Evolutionary conservation across 2,888 invertebrate genomes (phyloP).

Genomic region (Acronicta leporina): DNA sequence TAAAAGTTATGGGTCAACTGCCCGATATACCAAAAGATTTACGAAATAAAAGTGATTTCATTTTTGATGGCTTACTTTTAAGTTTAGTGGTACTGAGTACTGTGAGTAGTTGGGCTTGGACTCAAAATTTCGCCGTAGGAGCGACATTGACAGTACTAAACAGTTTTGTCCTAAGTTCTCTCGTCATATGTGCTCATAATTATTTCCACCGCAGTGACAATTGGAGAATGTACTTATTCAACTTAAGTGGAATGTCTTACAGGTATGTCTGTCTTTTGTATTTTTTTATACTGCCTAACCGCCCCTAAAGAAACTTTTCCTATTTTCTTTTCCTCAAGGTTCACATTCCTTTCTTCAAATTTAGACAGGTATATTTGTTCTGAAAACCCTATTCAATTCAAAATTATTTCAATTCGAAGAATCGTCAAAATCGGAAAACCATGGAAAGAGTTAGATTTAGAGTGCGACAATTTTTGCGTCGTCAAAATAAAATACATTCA

Average conservation of each 20-base stretch:
- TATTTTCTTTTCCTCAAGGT: too few species aligned
- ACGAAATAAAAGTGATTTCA: slow-evolving; percentile 73
- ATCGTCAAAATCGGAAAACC: too few species aligned
- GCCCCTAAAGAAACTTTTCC: too few species aligned
- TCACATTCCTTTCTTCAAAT: too few species aligned
- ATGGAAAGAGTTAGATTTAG: too few species aligned
- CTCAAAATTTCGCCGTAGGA: slow-evolving; percentile 66
- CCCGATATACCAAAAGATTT: slow-evolving; percentile 82
- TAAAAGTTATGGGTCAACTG: slow-evolving; percentile 87
- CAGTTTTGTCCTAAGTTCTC: slow-evolving; percentile 70
- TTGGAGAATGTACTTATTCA: slow-evolving; percentile 94
- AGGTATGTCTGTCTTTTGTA: slow-evolving; percentile 78
- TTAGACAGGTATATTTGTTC: too few species aligned
- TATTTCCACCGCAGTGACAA: slow-evolving; percentile 94
- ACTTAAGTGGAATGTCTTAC: slow-evolving; percentile 91
- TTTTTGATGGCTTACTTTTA: slow-evolving; percentile 71
- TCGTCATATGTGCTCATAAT: slow-evolving; percentile 92
- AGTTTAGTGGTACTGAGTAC: slow-evolving; percentile 67
- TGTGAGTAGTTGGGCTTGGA: slow-evolving; percentile 73
- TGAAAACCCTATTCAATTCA: too few species aligned
- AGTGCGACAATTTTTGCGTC: too few species aligned
- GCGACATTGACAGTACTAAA: slow-evolving; percentile 65
- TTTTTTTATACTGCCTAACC: neutral
- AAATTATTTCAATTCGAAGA: too few species aligned
- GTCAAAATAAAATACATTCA: too few species aligned